Conservation (phyloP, 2,797 vertebrate genomes). For the Anguilla anguilla region DNA sequence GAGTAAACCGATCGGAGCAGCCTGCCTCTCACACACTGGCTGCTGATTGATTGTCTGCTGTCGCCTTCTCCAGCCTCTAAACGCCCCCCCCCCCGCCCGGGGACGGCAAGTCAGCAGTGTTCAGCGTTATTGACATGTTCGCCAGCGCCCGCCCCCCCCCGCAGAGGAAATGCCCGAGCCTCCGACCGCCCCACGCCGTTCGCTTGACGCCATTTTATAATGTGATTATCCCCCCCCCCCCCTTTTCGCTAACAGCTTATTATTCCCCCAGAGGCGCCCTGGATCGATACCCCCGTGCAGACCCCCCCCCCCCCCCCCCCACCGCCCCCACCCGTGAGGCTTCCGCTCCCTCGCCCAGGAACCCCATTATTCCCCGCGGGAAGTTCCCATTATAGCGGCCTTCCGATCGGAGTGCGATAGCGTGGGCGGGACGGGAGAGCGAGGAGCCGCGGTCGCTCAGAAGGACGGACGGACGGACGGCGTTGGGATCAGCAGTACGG, state of each 20-base stretch:
- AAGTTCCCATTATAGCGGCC: not conserved
- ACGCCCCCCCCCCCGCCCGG: not conserved
- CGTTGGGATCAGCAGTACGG: too few species aligned
- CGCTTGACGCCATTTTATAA: not conserved
- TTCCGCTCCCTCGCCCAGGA: not conserved
- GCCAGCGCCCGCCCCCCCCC: constrained; percentile 9
- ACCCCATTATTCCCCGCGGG: not conserved
- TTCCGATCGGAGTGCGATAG: not conserved
- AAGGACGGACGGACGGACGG: constrained; percentile 29
- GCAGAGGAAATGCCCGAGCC: not conserved
- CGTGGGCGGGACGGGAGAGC: not conserved
- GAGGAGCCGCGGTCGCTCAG: constrained; percentile 2
- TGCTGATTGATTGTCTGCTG: constrained; percentile 28
- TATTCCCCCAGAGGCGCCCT: not conserved
- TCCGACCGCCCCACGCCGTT: not conserved
- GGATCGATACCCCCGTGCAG: not conserved
- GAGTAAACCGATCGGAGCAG: constrained; percentile 32
- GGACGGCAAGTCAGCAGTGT: constrained; percentile 16
- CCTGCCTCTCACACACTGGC: constrained; percentile 27
- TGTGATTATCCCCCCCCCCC: not conserved
- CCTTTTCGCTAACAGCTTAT: not conserved
- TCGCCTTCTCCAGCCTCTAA: not conserved
- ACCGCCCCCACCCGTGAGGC: too few species aligned
- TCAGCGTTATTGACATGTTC: constrained; percentile 40
- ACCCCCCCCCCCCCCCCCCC: too few species aligned